Conservation (phyloP, 2,113 vertebrate genomes). For the Vicugna pacos region DNA sequence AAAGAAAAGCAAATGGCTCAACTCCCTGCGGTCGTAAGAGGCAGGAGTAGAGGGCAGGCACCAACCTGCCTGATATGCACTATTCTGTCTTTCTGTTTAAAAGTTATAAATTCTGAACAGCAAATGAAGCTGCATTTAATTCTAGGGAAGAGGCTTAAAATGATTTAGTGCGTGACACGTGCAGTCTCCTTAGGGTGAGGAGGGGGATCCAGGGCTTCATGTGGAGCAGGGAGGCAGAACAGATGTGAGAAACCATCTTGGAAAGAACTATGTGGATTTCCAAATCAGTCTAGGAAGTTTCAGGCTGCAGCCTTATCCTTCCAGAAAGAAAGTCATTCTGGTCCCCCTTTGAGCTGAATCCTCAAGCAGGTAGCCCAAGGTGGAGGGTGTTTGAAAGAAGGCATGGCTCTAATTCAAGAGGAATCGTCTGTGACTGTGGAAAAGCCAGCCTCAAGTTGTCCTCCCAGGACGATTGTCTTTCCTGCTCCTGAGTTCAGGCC, state of each 20-base stretch:
- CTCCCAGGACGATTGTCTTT: neutral
- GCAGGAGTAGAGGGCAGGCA: neutral
- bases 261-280: conserved; percentile 43
- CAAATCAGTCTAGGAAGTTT: conserved; percentile 58
- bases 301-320: conserved; percentile 9
- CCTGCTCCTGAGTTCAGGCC: neutral
- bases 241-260: conserved; percentile 5
- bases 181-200: neutral
- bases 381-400: neutral
- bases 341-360: conserved; percentile 9
- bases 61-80: neutral
- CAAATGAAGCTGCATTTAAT: neutral
- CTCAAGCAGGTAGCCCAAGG: neutral
- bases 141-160: neutral
- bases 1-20: neutral
- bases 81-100: neutral
- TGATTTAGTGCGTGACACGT: neutral
- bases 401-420: neutral
- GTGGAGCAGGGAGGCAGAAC: neutral
- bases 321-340: conserved; percentile 24
- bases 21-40: neutral
- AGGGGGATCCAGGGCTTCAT: neutral
- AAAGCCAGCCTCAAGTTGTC: neutral
- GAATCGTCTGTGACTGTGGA: conserved; percentile 52
- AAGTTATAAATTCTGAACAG: conserved; percentile 34